Evolutionary conservation across 2,113 vertebrate species (phyloP).

Genomic region (Verasper variegatus): DNA sequence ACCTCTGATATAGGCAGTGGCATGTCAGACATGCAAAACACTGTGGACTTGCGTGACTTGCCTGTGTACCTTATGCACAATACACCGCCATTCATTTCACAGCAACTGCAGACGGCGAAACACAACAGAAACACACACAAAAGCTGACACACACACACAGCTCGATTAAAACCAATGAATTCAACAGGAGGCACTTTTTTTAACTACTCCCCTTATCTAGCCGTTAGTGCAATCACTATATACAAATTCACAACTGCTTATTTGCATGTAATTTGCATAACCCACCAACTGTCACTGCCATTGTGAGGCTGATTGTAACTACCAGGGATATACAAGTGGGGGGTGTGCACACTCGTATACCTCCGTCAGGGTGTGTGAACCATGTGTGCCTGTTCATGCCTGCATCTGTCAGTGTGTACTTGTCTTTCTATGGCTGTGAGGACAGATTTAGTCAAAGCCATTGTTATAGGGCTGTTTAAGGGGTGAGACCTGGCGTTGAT

Average conservation of each 20-base stretch:
- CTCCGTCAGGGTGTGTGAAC: slow-evolving; percentile 22
- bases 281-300: slow-evolving; percentile 76
- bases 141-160: slow-evolving; percentile 21
- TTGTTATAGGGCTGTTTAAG: not conserved
- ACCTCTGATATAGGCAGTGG: slow-evolving; percentile 44
- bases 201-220: slow-evolving; percentile 56
- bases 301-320: slow-evolving; percentile 67
- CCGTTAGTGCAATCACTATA: slow-evolving; percentile 73
- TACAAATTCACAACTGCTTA: slow-evolving; percentile 65
- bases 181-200: slow-evolving; percentile 47
- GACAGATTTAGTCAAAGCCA: not conserved
- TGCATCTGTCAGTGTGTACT: not conserved
- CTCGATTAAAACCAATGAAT: slow-evolving; percentile 49
- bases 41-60: slow-evolving; percentile 59
- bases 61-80: slow-evolving; percentile 42
- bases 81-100: slow-evolving; percentile 41
- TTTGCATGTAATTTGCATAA: slow-evolving; percentile 80
- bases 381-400: slow-evolving; percentile 18
- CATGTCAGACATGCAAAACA: slow-evolving; percentile 46
- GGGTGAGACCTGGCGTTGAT: too few relatives aligned
- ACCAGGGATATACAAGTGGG: slow-evolving; percentile 47
- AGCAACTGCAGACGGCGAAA: not conserved
- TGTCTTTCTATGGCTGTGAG: not conserved
- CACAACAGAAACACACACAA: slow-evolving; percentile 32
- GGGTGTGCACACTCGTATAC: slow-evolving; percentile 18